Percentiles rank a stretch among this genome's conserved stretches.
Evolutionary conservation across 2,113 vertebrate genomes (phyloP).

Genomic region (Corynorhinus townsendii): DNA sequence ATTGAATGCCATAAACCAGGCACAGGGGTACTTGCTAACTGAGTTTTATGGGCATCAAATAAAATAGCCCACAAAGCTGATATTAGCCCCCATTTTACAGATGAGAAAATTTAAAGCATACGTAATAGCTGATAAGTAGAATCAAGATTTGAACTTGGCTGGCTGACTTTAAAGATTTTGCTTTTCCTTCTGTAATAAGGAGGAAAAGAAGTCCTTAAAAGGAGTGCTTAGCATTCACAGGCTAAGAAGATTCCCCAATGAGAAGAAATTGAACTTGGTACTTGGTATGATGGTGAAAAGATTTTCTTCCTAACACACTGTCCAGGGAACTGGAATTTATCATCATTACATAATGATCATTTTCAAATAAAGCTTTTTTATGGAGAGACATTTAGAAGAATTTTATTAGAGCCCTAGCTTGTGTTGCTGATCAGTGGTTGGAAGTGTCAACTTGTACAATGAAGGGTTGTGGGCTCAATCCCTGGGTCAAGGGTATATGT

Average conservation of each 20-base stretch:
- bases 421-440: too few relatives aligned
- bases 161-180: background rate
- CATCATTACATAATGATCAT: background rate
- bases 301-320: background rate
- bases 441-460: too few relatives aligned
- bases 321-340: background rate
- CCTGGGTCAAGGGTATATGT: too few relatives aligned
- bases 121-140: background rate
- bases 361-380: slow-evolving; percentile 12
- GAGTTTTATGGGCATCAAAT: background rate
- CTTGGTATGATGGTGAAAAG: background rate
- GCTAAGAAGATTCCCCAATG: background rate
- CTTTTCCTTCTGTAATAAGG: background rate
- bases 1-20: background rate
- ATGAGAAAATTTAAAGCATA: background rate
- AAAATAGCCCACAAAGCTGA: background rate
- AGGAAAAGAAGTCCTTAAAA: background rate
- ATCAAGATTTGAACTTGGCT: slow-evolving; percentile 18
- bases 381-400: background rate
- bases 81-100: background rate
- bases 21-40: background rate
- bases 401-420: background rate
- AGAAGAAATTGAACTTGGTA: background rate
- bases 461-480: too few relatives aligned
- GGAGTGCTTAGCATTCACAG: background rate